phyloP scores from a whole-genome alignment of 2,888 invertebrate genomes.

The Chrysolina oricalcia region DNA sequence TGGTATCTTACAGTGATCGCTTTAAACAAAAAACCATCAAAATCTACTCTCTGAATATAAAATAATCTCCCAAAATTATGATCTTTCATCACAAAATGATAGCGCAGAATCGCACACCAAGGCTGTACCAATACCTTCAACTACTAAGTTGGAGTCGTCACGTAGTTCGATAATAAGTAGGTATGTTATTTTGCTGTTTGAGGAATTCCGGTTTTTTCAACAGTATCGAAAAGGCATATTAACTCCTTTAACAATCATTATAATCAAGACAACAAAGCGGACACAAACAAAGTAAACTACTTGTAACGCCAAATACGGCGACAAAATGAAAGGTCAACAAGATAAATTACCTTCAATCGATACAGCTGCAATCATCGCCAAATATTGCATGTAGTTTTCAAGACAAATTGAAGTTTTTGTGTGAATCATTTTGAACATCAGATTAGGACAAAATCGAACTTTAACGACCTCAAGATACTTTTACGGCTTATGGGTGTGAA shows the following conservation, averaged over 20 bases:
- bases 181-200: background rate
- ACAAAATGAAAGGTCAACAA: background rate
- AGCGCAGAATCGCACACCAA: no score
- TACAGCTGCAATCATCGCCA: conserved; percentile 1
- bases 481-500: no score
- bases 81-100: no score
- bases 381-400: background rate
- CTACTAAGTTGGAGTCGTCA: background rate
- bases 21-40: no score
- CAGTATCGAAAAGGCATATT: background rate
- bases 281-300: conserved; percentile 7
- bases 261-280: conserved; percentile 8
- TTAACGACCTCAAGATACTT: no score
- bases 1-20: no score
- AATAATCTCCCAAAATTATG: no score
- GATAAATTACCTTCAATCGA: background rate
- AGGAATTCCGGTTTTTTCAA: background rate
- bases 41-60: no score
- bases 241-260: background rate
- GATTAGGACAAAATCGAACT: no score
- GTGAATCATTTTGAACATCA: no score
- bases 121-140: no score
- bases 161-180: background rate
- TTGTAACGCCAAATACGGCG: background rate
- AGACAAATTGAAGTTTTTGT: background rate